Evolutionary conservation across 2,113 vertebrate genomes (phyloP), one percentile per base, ranked within the genome.

Genomic region (Scytalopus superciliaris): DNA sequence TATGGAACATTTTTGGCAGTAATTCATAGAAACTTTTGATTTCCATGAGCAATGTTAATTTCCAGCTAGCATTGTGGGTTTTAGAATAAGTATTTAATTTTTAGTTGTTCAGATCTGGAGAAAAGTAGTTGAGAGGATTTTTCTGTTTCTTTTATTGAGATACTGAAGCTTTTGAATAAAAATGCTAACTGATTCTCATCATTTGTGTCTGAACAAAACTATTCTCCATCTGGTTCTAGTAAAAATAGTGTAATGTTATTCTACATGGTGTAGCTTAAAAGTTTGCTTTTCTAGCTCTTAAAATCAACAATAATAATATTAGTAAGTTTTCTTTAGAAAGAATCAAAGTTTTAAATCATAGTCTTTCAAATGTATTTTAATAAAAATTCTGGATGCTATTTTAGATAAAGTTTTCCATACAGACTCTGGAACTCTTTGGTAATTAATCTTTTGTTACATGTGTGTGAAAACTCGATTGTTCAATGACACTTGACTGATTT

Each of bases 1-100:
- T 86, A 63, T 67, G 68, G 83, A 96, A 60, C 27, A 14, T n/a
- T 92, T 95, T 90, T 91, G 83, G 92, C 92, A 90, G 50, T 86
- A 85, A 91, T 80, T 96, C 75, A 74, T 47, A 83, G 76, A 70
- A 95, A 40, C 47, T 92, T 91, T 42, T 35, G 3, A 19, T 90
- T 95, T 94, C 63, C 35, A 11, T 23, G 39, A 62, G 63, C 42
- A 63, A 1, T 86, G 47, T 80, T 88, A 59, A 52, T 82, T 93
- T 95, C 47, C 67, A 94, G 76, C 62, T 87, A 91, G 42, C 45
- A 30, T 28, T 67, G 87, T 93, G 81, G 25, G 82, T 94, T 95
- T 59, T 91, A 57, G 53, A 83, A 40, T 57, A 73, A 95, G 70
- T 45, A 59, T 77, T 94, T 55, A 80, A 50, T 45, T 94, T 96